These are phyloP conservation scores for Myxocyprinus asiaticus DNA, from an alignment of 2,113 vertebrate genomes.

Conservation along the genomic window DNA sequence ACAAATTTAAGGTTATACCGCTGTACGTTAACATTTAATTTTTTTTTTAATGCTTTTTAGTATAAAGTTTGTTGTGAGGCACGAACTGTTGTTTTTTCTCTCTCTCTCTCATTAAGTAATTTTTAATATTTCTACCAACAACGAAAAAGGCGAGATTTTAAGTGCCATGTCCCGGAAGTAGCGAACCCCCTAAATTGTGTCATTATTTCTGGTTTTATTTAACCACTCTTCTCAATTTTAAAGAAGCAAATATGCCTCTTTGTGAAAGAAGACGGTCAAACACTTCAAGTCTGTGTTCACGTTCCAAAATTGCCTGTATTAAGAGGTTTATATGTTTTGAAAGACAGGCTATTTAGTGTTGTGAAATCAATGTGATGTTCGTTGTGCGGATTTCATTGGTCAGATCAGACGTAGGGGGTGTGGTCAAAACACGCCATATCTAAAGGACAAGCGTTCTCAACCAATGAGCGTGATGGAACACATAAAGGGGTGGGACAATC, in stretches of 20 bases:
- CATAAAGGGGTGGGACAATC: conserved; percentile 7
- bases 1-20: not conserved
- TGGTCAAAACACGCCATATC: conserved; percentile 64
- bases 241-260: not conserved
- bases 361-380: conserved; percentile 45
- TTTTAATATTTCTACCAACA: not conserved
- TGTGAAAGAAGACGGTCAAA: not conserved
- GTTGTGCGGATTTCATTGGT: conserved; percentile 59
- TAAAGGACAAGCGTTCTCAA: conserved; percentile 19
- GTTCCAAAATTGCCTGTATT: conserved; percentile 8
- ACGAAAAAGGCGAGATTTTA: not conserved
- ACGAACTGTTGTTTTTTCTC: not conserved
- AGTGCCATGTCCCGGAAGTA: conserved; percentile 26
- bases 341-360: conserved; percentile 44
- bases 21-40: not conserved
- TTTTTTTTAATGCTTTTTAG: too few relatives aligned
- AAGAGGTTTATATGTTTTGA: conserved; percentile 17
- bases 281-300: not conserved
- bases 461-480: conserved; percentile 15
- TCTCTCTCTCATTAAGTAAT: not conserved
- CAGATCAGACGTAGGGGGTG: conserved; percentile 56
- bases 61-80: not conserved
- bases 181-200: too few relatives aligned
- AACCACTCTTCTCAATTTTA: not conserved
- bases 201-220: not conserved